A percentile compares a stretch with the other conserved stretches of the same genome.
phyloP scores from a whole-genome alignment of 1,140 invertebrate genomes.

The Adoxophyes honmai region DNA sequence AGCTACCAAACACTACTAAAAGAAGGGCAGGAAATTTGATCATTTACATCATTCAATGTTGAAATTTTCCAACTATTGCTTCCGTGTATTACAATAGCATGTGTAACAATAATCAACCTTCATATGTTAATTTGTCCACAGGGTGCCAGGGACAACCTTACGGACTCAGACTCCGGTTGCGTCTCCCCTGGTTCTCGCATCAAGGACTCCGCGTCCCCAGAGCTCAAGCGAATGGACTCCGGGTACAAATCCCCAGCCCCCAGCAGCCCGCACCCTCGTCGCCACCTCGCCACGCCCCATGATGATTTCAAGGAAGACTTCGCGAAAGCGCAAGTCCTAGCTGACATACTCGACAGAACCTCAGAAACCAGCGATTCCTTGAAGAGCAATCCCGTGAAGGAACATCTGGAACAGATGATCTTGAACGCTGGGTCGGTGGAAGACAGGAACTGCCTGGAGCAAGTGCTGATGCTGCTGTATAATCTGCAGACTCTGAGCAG shows the following conservation, averaged over 20 bases:
- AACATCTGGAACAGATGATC: slow-evolving; percentile 69
- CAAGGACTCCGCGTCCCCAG: slow-evolving; percentile 74
- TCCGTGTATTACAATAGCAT: too few relatives aligned
- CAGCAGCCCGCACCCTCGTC: slow-evolving; percentile 59
- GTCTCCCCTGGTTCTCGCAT: slow-evolving; percentile 74
- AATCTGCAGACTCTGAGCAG: slow-evolving; percentile 77
- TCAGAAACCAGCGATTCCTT: slow-evolving; percentile 66
- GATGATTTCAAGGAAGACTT: slow-evolving; percentile 70
- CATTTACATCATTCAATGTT: too few relatives aligned
- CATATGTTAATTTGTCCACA: slow-evolving; percentile 32
- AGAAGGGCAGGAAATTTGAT: too few relatives aligned
- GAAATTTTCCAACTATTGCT: too few relatives aligned
- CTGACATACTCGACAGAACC: slow-evolving; percentile 59
- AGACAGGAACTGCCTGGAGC: slow-evolving; percentile 78
- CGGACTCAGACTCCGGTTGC: slow-evolving; percentile 75
- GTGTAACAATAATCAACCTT: too few relatives aligned
- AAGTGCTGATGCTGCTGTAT: slow-evolving; percentile 77
- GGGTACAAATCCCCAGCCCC: slow-evolving; percentile 73
- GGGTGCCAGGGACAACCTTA: slow-evolving; percentile 72
- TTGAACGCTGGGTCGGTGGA: slow-evolving; percentile 71
- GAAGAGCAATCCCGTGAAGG: slow-evolving; percentile 65
- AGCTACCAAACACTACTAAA: too few relatives aligned
- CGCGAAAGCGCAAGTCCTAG: slow-evolving; percentile 62
- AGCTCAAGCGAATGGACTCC: slow-evolving; percentile 74
- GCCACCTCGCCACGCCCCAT: slow-evolving; percentile 51